Conservation (phyloP, 2,113 vertebrate genomes). For the Caranx ignobilis region DNA sequence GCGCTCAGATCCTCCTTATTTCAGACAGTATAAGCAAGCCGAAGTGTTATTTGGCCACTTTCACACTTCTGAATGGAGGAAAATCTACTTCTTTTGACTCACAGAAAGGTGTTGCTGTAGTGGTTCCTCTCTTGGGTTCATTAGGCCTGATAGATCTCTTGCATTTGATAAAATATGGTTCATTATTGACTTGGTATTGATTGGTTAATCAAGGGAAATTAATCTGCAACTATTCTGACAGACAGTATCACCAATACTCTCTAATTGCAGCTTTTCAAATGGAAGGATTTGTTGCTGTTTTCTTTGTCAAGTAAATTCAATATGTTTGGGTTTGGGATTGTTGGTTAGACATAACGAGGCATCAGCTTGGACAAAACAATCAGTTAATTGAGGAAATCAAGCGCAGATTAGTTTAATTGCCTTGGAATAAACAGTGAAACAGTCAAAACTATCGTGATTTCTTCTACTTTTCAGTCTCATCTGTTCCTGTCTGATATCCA, state of each 20-base stretch:
- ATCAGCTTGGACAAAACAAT: not conserved
- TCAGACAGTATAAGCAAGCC: constrained; percentile 3
- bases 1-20: constrained; percentile 1
- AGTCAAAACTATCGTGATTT: not conserved
- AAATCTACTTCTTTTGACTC: constrained; percentile 3
- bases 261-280: not conserved
- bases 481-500: not conserved
- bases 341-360: not conserved
- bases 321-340: not conserved
- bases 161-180: not conserved
- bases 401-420: not conserved
- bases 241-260: too few species aligned
- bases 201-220: not conserved
- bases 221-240: not conserved
- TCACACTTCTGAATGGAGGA: constrained; percentile 21
- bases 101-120: not conserved
- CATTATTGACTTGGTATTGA: not conserved
- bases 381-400: not conserved
- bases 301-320: not conserved
- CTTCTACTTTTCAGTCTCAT: not conserved
- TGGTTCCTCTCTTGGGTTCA: not conserved
- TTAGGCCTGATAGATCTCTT: not conserved
- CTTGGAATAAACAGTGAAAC: not conserved
- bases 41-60: constrained; percentile 23
- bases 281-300: not conserved